Conservation (phyloP, 2,888 invertebrate species). For the Drosophila meridiana region DNA sequence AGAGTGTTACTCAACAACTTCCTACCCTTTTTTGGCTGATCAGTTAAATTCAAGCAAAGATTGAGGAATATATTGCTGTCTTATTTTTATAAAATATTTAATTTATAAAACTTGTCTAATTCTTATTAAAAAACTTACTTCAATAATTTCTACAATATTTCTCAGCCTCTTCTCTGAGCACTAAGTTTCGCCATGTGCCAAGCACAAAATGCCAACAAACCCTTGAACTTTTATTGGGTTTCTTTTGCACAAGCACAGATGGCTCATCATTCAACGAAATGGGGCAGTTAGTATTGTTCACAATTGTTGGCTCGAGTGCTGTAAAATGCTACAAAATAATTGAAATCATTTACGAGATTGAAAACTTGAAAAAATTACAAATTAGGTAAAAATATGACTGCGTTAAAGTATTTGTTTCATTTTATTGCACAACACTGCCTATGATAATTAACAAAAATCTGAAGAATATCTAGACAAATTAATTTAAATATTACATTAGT, state of each 20-base stretch:
- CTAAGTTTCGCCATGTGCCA: not conserved
- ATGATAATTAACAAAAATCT: no score
- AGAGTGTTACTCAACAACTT: not conserved
- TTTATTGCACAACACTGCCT: not conserved
- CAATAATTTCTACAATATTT: not conserved
- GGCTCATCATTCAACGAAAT: conserved; percentile 10
- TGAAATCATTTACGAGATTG: not conserved
- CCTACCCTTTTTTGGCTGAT: not conserved
- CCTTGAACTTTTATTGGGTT: not conserved
- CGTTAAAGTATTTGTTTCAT: not conserved
- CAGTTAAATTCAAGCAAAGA: not conserved
- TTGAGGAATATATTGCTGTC: not conserved
- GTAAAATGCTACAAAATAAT: not conserved
- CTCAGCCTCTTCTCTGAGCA: not conserved
- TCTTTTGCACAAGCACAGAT: not conserved
- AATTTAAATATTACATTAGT: not conserved
- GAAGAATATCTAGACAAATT: not conserved
- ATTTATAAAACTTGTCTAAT: not conserved
- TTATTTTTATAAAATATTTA: not conserved
- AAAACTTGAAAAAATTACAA: not conserved
- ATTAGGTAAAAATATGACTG: not conserved
- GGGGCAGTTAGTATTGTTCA: conserved; percentile 1
- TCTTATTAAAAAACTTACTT: not conserved
- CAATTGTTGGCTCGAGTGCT: not conserved
- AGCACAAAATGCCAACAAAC: not conserved